Conservation (phyloP, 2,113 vertebrate species). For the Catharus bicknelli region DNA sequence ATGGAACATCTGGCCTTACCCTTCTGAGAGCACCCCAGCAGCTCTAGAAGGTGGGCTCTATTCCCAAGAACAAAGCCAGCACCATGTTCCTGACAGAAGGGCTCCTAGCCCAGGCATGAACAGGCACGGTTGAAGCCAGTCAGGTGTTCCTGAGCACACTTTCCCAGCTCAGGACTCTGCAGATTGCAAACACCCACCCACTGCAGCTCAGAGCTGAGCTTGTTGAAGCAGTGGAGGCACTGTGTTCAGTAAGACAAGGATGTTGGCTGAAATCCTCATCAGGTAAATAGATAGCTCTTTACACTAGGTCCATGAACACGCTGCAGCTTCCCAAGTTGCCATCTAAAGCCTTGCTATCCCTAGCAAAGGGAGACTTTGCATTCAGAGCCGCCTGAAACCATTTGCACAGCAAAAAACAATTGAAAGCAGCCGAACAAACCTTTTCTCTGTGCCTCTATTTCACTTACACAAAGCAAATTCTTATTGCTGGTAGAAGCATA, state of each 20-base stretch:
- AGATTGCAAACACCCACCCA: not conserved
- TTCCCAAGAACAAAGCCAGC: not conserved
- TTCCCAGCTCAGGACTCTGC: not conserved
- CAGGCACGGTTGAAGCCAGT: not conserved
- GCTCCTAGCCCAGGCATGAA: not conserved
- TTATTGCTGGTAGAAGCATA: not conserved
- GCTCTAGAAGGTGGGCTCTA: not conserved
- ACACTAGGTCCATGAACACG: fast-evolving
- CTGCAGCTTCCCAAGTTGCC: not conserved
- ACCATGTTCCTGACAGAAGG: not conserved
- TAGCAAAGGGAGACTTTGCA: not conserved
- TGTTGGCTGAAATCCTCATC: not conserved
- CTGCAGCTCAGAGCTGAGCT: not conserved
- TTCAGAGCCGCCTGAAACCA: not conserved
- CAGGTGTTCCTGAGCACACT: fast-evolving
- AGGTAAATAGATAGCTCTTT: not conserved
- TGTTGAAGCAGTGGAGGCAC: not conserved
- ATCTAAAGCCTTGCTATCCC: not conserved
- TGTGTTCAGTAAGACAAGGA: not conserved
- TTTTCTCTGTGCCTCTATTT: not conserved
- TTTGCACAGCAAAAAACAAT: not conserved
- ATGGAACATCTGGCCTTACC: not conserved
- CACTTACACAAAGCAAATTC: not conserved
- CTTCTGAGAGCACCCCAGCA: not conserved
- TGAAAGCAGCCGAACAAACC: not conserved